A percentile compares a stretch with the other conserved stretches of the same genome.
Evolutionary conservation across 2,797 vertebrate species (phyloP).

Genomic region (Clarias platycephalus): DNA sequence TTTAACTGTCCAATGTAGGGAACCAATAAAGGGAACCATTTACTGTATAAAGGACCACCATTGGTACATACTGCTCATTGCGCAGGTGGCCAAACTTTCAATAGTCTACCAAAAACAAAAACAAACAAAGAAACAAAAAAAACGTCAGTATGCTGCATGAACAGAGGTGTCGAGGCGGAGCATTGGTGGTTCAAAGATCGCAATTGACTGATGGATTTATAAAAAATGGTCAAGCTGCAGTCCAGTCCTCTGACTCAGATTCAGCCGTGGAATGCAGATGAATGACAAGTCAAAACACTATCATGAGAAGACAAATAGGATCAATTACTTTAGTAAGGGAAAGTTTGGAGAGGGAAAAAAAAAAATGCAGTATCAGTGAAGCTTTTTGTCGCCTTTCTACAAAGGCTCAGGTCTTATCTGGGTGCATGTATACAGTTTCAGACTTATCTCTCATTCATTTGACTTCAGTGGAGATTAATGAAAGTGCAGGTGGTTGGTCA

Average conservation of each 20-base stretch:
- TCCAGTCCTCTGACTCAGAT: conserved; percentile 44
- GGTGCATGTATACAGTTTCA: conserved; percentile 44
- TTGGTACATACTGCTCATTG: not conserved
- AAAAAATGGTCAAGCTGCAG: conserved; percentile 21
- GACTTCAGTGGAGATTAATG: conserved; percentile 50
- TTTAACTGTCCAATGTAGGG: not conserved
- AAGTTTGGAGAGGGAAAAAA: conserved; percentile 9
- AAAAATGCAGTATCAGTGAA: conserved; percentile 39
- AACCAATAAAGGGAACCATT: not conserved
- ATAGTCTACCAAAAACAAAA: not conserved
- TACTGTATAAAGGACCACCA: not conserved
- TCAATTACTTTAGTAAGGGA: conserved; percentile 39
- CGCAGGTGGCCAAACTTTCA: not conserved
- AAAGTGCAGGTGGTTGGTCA: conserved; percentile 50
- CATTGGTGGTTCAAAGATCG: not conserved
- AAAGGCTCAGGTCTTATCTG: conserved; percentile 45
- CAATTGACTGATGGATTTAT: conserved; percentile 43
- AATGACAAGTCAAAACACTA: conserved; percentile 51
- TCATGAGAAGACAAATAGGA: conserved; percentile 45
- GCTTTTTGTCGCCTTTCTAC: conserved; percentile 45
- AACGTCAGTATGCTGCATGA: not conserved
- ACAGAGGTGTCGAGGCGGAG: not conserved
- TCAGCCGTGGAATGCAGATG: conserved; percentile 38
- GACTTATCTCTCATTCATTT: conserved; percentile 48
- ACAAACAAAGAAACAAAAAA: conserved; percentile 1